Percentiles rank a stretch among this genome's conserved stretches.
phyloP scores from a whole-genome alignment of 2,888 invertebrate genomes.

The Acleris laterana region DNA sequence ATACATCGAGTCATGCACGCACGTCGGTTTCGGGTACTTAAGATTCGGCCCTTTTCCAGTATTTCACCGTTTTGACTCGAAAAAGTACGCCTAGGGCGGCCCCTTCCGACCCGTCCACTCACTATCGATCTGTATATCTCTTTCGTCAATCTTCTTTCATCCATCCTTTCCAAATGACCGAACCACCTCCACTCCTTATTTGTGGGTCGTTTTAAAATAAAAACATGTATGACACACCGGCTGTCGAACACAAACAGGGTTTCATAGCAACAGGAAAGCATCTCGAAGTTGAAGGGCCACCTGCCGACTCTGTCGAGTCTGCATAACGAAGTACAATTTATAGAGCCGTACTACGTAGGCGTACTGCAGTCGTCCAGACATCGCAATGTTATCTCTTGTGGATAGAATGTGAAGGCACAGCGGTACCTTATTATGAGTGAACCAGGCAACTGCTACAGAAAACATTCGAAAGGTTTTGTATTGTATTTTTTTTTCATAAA shows the following conservation, averaged over 20 bases:
- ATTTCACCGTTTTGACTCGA: no score
- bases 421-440: conserved; percentile 37
- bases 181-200: not conserved
- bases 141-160: no score
- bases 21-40: no score
- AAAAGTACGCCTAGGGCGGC: no score
- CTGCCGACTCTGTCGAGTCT: conserved; percentile 62
- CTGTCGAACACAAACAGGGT: conserved; percentile 42
- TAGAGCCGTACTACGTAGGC: conserved; percentile 56
- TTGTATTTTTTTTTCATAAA: conserved; percentile 2
- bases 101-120: no score
- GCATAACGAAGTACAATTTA: conserved; percentile 78
- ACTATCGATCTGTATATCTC: no score
- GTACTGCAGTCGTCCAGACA: conserved; percentile 40
- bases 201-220: not conserved
- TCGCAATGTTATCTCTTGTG: conserved; percentile 37
- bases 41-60: no score
- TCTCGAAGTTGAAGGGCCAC: conserved; percentile 56
- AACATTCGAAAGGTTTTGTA: not conserved
- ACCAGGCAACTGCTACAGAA: conserved; percentile 13
- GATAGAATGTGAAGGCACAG: conserved; percentile 35
- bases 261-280: conserved; percentile 48
- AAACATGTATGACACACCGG: conserved; percentile 6
- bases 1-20: no score
- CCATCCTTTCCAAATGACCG: no score